Conservation (phyloP, 2,113 vertebrate genomes). For the Onychorhynchus coronatus region DNA sequence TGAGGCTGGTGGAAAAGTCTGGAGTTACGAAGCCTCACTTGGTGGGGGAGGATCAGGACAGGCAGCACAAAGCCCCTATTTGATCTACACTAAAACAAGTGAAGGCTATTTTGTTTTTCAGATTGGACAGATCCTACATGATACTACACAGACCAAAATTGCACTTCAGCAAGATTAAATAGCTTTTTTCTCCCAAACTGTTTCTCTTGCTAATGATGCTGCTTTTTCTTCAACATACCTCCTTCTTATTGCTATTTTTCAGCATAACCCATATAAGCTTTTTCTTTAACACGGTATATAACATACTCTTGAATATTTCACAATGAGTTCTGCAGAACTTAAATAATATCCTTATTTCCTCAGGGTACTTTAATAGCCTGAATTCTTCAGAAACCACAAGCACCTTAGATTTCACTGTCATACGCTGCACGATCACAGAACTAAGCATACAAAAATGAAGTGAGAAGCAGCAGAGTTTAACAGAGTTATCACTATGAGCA, state of each 20-base stretch:
- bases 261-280: neutral
- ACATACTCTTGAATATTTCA: neutral
- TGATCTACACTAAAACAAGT: neutral
- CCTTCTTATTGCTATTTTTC: neutral
- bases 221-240: neutral
- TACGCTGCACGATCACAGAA: neutral
- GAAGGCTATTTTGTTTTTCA: neutral
- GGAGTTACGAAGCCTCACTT: neutral
- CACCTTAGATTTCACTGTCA: neutral
- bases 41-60: neutral
- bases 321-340: neutral
- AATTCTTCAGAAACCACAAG: neutral
- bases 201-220: neutral
- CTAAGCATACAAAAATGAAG: neutral
- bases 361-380: neutral
- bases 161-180: neutral
- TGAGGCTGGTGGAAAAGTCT: neutral
- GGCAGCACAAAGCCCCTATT: neutral
- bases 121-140: neutral
- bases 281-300: neutral
- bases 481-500: neutral
- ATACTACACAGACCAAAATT: neutral
- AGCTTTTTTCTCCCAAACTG: neutral
- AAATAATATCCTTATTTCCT: neutral
- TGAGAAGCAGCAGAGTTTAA: neutral